Percentiles rank a stretch among this genome's conserved stretches.
These are phyloP conservation scores for Rhynchotus rufescens DNA, from an alignment of 2,797 vertebrate genomes.

Conservation along the genomic window DNA sequence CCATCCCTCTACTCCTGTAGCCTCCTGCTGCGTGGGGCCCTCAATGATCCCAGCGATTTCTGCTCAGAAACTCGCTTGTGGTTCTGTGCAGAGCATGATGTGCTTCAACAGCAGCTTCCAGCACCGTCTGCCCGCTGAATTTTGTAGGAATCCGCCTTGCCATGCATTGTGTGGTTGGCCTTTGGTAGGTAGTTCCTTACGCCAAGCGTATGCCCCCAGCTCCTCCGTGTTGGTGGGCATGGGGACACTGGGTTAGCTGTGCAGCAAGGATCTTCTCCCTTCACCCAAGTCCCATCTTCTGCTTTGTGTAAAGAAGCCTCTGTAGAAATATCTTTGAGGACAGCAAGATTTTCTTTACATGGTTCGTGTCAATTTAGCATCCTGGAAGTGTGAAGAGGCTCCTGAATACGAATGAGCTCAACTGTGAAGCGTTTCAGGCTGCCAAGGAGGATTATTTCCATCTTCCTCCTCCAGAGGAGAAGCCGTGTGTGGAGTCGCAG, in stretches of 20 bases:
- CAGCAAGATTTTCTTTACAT: not conserved
- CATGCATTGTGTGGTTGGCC: fast-evolving
- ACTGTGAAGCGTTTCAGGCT: not conserved
- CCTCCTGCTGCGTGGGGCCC: not conserved
- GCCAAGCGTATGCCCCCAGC: fast-evolving
- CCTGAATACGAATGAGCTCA: fast-evolving
- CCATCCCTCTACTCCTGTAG: not conserved
- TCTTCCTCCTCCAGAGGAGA: not conserved
- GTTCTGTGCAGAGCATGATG: not conserved
- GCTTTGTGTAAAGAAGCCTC: not conserved
- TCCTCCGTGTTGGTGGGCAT: fast-evolving
- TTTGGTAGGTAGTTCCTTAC: not conserved
- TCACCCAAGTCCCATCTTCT: not conserved
- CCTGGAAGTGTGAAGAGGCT: not conserved
- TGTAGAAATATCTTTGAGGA: not conserved
- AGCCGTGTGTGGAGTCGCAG: not conserved
- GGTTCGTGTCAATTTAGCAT: not conserved
- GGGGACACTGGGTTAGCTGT: not conserved
- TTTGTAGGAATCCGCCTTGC: not conserved
- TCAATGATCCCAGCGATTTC: not conserved
- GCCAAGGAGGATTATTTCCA: not conserved
- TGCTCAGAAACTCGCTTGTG: too few relatives aligned
- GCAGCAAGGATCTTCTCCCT: not conserved
- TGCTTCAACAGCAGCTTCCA: not conserved
- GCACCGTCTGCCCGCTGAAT: fast-evolving